Evolutionary conservation across 1,140 invertebrate species (phyloP).

Genomic region (Mizuhopecten yessoensis): DNA sequence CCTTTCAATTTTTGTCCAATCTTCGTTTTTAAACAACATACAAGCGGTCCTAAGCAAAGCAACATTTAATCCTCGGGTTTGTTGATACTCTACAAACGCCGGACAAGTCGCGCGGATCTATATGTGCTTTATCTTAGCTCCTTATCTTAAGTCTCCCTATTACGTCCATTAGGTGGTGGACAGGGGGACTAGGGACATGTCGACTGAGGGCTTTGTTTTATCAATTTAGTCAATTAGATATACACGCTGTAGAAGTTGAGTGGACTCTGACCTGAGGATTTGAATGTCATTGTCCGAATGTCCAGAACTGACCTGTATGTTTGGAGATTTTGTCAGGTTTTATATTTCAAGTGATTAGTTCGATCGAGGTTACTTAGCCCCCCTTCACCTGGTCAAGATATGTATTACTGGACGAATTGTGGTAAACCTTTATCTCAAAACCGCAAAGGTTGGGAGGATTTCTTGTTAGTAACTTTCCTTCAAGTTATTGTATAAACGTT

Average conservation of each 20-base stretch:
- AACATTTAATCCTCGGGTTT: neutral
- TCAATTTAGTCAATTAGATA: conserved; percentile 28
- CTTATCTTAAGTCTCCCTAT: conserved; percentile 9
- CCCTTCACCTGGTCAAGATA: neutral
- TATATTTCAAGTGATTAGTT: neutral
- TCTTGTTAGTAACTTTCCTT: no score
- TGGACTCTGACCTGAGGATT: neutral
- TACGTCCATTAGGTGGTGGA: neutral
- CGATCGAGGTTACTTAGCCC: neutral
- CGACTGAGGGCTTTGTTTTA: conserved; percentile 22
- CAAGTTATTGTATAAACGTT: no score
- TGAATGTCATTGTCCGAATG: neutral
- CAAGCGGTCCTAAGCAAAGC: conserved; percentile 36
- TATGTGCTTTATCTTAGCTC: neutral
- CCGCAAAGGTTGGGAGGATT: no score
- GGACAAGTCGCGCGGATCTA: neutral
- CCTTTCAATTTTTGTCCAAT: conserved; percentile 35
- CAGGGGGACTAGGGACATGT: neutral
- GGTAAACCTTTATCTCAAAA: no score
- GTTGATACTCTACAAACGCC: neutral
- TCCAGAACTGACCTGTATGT: conserved; percentile 3
- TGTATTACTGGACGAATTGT: no score
- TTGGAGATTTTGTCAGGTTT: conserved; percentile 10
- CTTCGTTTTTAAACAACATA: neutral
- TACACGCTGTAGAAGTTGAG: neutral